phyloP scores from a whole-genome alignment of 2,888 invertebrate genomes.

The Watsonalla binaria region DNA sequence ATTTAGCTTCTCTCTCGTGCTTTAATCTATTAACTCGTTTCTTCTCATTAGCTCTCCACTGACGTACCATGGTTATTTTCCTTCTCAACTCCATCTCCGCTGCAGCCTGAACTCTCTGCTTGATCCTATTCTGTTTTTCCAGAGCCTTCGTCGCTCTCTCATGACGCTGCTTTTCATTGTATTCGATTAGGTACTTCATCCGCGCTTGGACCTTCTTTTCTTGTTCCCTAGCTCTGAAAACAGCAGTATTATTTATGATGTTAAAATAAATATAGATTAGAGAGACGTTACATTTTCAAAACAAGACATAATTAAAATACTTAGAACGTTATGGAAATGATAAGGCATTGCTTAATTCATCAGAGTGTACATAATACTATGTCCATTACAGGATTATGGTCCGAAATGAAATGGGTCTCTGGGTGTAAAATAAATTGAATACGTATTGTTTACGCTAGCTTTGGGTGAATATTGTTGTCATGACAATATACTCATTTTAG shows the following conservation, averaged over 20 bases:
- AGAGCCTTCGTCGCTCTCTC: constrained; percentile 47
- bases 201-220: constrained; percentile 56
- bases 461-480: neutral
- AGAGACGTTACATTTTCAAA: neutral
- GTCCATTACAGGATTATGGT: neutral
- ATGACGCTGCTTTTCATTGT: constrained; percentile 50
- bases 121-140: constrained; percentile 59
- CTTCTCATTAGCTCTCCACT: constrained; percentile 64
- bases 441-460: neutral
- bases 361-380: neutral
- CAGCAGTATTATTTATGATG: neutral
- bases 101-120: constrained; percentile 64
- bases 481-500: neutral
- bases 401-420: neutral
- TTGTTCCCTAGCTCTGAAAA: constrained; percentile 57
- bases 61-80: constrained; percentile 67
- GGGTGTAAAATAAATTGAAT: neutral
- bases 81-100: constrained; percentile 64
- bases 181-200: constrained; percentile 60
- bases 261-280: neutral
- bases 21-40: constrained; percentile 52
- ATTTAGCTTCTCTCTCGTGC: constrained; percentile 50
- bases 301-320: neutral
- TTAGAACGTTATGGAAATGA: neutral
- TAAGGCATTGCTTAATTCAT: neutral